Evolutionary conservation across 1,140 invertebrate species (phyloP), one percentile per base, ranked within the genome.

Genomic region (Trachymyrmex cornetzi): DNA sequence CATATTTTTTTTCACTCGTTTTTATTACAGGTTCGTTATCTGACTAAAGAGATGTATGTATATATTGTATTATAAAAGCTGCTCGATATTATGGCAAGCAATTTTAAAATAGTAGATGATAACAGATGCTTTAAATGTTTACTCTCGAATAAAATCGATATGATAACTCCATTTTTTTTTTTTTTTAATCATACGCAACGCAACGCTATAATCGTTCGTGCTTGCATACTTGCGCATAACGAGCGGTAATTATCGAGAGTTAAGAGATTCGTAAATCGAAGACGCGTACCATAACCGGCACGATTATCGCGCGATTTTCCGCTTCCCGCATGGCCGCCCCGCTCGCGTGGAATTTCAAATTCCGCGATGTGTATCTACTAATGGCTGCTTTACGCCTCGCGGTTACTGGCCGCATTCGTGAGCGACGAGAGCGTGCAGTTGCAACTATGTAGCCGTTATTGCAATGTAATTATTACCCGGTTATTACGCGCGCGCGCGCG

Each of bases 281-380:
- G 55, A 75, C n/a, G 38, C 69, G 69, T 30, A 63, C 57, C n/a
- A 61, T 44, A 75, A 61, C 53, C 44, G 57, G 80, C 69, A 57
- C 19, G 53, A 84, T 84, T 75, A 84, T 61, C 69, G 55, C 69
- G 27, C 80, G 80, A 84, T 84, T 84, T 84, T 84, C 69, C 80
- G 69, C 80, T 84, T 75, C 57, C 80, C 80, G 79, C 79, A 67
- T 66, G 77, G 48, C 77, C 77, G 55, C 67, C n/a, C 59, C 34
- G 79, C 66, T 84, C 69, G 69, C 80, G 16, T 50, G 55, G 55
- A 55, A 75, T 84, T 84, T 74, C 69, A 84, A 84, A 84, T 75
- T 84, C 69, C 55, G 69, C 80, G 80, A 84, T 84, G 80, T 75
- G 80, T 84, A 84, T 84, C 80, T 84, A 24, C 55, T 84, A 84